A percentile compares a stretch with the other conserved stretches of the same genome.
Conservation (phyloP, 2,797 vertebrate genomes). For the Botia almorhae region DNA sequence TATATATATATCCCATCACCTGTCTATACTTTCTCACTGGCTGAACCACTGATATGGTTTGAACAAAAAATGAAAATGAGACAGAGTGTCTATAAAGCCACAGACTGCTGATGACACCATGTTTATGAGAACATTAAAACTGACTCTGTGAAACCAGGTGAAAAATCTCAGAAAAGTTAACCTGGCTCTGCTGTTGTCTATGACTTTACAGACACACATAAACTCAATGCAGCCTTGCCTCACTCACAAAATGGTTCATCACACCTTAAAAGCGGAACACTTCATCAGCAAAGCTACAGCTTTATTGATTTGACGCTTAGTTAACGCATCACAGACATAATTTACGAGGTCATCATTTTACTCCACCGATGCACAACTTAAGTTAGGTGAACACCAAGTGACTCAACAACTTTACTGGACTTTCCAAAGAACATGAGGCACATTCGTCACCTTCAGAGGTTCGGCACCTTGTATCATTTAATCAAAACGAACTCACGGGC, state of each 20-base stretch:
- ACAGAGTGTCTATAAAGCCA: neutral
- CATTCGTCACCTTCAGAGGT: constrained; percentile 45
- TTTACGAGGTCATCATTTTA: constrained; percentile 11
- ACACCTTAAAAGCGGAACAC: neutral
- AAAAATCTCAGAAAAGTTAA: neutral
- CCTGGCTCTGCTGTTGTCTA: neutral
- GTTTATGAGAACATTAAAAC: neutral
- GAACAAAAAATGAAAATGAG: neutral
- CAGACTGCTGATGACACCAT: neutral
- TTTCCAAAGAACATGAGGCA: constrained; percentile 5
- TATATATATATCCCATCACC: neutral
- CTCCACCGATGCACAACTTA: neutral
- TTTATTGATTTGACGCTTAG: constrained; percentile 15
- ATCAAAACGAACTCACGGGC: constrained; percentile 6
- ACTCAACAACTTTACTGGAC: constrained; percentile 19
- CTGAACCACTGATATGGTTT: neutral
- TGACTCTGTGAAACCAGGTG: neutral
- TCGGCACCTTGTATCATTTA: constrained; percentile 29
- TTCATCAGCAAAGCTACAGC: neutral
- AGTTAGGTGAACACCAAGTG: neutral
- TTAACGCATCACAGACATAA: neutral
- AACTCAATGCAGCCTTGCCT: neutral
- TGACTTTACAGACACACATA: neutral
- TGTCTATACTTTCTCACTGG: neutral
- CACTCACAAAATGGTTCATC: neutral